A percentile compares a stretch with the other conserved stretches of the same genome.
These are phyloP conservation scores for Bursaphelenchus okinawaensis DNA, from an alignment of 2,888 invertebrate genomes.

Conservation along the genomic window DNA sequence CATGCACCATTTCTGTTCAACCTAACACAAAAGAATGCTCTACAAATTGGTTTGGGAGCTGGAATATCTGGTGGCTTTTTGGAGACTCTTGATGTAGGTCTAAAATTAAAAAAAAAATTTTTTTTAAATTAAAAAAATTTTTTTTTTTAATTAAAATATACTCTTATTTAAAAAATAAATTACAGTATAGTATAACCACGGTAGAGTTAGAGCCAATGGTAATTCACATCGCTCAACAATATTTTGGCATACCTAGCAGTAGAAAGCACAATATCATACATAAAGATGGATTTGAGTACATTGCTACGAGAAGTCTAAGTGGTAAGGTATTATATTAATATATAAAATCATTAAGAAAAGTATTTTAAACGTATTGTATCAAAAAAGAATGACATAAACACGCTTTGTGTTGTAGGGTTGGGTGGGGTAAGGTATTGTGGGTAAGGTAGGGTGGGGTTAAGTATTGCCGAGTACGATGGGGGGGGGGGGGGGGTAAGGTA, in stretches of 20 bases:
- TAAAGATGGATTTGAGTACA: background rate
- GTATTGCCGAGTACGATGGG: too few relatives aligned
- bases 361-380: too few relatives aligned
- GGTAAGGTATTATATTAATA: too few relatives aligned
- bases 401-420: too few relatives aligned
- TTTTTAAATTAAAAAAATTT: too few relatives aligned
- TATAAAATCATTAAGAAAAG: too few relatives aligned
- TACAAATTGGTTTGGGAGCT: slow-evolving; percentile 10
- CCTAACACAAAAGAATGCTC: background rate
- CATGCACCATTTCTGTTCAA: slow-evolving; percentile 9
- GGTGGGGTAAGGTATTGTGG: too few relatives aligned
- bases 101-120: background rate
- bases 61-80: slow-evolving; percentile 4
- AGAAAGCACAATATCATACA: background rate
- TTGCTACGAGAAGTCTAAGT: background rate
- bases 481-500: too few relatives aligned
- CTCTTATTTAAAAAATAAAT: background rate
- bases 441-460: too few relatives aligned
- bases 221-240: background rate
- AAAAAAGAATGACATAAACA: too few relatives aligned
- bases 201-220: slow-evolving; percentile 6
- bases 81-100: background rate
- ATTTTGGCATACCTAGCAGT: background rate
- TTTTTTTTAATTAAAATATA: too few relatives aligned
- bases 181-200: slow-evolving; percentile 4